Evolutionary conservation across 2,888 invertebrate species (phyloP).

Genomic region (Lycocerus yunnanus): DNA sequence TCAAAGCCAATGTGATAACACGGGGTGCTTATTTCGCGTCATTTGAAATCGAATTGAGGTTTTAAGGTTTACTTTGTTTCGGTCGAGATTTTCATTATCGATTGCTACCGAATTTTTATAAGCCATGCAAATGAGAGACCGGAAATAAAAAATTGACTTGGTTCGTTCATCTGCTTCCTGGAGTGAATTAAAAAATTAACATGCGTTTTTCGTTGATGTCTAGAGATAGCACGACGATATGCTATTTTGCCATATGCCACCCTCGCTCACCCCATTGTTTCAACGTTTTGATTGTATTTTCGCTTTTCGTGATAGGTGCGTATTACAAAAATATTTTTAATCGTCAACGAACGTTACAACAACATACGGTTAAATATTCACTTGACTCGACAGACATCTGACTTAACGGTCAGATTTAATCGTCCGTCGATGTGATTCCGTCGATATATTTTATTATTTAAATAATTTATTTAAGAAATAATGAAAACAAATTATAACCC

Average conservation of each 20-base stretch:
- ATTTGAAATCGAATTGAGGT: constrained; percentile 18
- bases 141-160: constrained; percentile 23
- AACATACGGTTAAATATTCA: constrained; percentile 23
- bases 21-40: constrained; percentile 25
- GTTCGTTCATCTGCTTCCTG: constrained; percentile 32
- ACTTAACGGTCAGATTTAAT: constrained; percentile 38
- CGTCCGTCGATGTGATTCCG: too few species aligned
- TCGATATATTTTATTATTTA: background rate
- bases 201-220: constrained; percentile 13
- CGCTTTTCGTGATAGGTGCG: background rate
- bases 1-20: constrained; percentile 25
- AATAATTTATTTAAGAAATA: background rate
- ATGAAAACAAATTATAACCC: background rate
- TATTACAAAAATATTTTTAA: background rate
- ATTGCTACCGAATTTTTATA: constrained; percentile 6
- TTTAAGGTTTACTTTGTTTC: constrained; percentile 10
- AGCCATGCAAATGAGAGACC: constrained; percentile 13
- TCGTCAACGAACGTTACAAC: constrained; percentile 1
- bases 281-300: background rate
- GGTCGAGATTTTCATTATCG: constrained; percentile 12
- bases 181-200: constrained; percentile 26
- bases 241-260: constrained; percentile 1
- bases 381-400: constrained; percentile 44
- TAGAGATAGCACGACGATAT: constrained; percentile 15
- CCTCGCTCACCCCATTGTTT: background rate